These are phyloP conservation scores for Polyommatus iphigenia DNA, from an alignment of 2,888 invertebrate genomes.

Conservation along the genomic window DNA sequence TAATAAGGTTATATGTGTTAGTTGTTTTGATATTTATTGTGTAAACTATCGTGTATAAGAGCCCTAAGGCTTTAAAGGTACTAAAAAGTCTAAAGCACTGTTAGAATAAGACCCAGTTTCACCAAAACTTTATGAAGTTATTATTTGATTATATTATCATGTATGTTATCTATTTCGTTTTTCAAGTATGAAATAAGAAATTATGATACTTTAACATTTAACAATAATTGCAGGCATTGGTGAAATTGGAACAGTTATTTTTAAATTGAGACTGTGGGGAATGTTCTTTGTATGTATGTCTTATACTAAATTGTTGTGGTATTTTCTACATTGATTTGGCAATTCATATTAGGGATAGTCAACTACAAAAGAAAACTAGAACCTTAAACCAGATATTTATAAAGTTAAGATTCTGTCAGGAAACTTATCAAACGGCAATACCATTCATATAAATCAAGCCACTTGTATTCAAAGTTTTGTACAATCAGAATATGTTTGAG, in stretches of 20 bases:
- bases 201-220: no score
- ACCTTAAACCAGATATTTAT: background rate
- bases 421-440: no score
- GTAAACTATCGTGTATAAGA: conserved; percentile 11
- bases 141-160: no score
- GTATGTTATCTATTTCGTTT: no score
- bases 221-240: background rate
- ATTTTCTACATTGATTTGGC: background rate
- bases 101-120: background rate
- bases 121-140: no score
- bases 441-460: no score
- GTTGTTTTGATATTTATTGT: conserved; percentile 27
- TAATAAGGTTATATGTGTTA: background rate
- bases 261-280: background rate
- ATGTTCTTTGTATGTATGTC: background rate
- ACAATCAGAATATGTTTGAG: no score
- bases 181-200: no score
- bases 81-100: conserved; percentile 28
- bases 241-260: background rate
- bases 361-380: background rate
- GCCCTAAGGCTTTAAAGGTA: conserved; percentile 25
- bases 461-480: no score
- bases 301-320: background rate
- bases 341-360: background rate
- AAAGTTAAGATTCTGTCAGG: no score